These are phyloP conservation scores for Turritopsis rubra DNA, from an alignment of 30 jellyfish, hydroid and myxozoan species.

Conservation along the genomic window DNA sequence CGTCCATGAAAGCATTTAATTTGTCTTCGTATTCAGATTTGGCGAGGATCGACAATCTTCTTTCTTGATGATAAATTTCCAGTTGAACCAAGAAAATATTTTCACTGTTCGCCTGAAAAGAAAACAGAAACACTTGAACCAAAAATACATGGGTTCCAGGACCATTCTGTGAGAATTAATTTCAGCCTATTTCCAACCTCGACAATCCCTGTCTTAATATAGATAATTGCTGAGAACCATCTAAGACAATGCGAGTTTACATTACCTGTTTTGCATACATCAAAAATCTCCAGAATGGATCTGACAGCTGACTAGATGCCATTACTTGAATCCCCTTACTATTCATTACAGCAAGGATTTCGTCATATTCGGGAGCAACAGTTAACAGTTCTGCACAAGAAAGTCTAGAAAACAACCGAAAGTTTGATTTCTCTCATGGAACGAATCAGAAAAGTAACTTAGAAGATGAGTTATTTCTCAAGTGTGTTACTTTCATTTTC, in stretches of 20 bases:
- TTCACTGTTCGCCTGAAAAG: background rate
- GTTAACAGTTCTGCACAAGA: background rate
- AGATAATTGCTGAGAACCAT: too few relatives aligned
- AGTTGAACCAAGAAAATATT: background rate
- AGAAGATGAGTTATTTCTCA: too few relatives aligned
- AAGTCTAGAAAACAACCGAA: background rate
- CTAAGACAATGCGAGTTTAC: too few relatives aligned
- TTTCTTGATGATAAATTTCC: background rate
- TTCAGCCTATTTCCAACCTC: too few relatives aligned
- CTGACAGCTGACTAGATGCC: conserved; percentile 16
- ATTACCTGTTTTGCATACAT: conserved; percentile 26
- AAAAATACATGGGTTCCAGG: too few relatives aligned
- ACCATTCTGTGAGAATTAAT: too few relatives aligned
- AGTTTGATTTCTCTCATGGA: background rate
- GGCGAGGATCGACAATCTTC: background rate
- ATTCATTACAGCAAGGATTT: conserved; percentile 14
- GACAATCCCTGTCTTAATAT: too few relatives aligned
- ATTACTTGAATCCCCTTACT: conserved; percentile 1
- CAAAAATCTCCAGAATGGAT: conserved; percentile 19
- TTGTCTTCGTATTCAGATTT: background rate
- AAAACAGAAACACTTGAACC: background rate
- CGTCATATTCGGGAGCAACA: conserved; percentile 23
- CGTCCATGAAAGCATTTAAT: background rate
- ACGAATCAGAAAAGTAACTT: too few relatives aligned
- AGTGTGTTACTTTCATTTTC: too few relatives aligned